A percentile compares a stretch with the other conserved stretches of the same genome.
phyloP scores from a whole-genome alignment of 2,113 vertebrate species.

The Trichechus manatus region DNA sequence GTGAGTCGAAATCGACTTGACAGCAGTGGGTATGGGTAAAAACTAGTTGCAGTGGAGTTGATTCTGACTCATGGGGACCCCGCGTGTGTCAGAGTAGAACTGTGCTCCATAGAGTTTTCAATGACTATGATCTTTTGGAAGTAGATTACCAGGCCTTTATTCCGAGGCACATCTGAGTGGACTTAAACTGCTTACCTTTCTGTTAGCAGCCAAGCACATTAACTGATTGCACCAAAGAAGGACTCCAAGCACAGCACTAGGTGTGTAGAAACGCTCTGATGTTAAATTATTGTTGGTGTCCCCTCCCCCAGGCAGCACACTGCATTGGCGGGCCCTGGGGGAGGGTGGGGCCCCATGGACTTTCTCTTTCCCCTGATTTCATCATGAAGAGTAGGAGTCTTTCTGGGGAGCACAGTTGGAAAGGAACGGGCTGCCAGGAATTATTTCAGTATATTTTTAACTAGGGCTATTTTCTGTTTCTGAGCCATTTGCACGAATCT shows the following conservation, averaged over 20 bases:
- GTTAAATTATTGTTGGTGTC: no score
- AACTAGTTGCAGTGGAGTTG: background rate
- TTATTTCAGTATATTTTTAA: conserved; percentile 50
- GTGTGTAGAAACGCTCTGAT: background rate
- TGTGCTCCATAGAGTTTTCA: background rate
- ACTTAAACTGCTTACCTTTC: background rate
- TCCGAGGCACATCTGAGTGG: background rate
- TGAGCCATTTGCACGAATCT: conserved; percentile 61
- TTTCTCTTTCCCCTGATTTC: background rate
- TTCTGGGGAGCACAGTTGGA: background rate
- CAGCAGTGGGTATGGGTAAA: background rate
- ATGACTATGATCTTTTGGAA: background rate
- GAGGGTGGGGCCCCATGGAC: no score
- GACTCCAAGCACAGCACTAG: no score
- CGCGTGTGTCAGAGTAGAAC: no score
- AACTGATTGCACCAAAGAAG: background rate
- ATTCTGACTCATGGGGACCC: background rate
- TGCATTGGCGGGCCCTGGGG: fast-evolving
- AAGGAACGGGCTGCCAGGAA: background rate
- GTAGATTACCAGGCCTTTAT: background rate
- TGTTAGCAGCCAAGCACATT: background rate
- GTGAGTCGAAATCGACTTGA: no score
- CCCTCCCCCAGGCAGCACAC: background rate
- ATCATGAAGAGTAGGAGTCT: background rate
- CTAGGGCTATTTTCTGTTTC: background rate